Conservation (phyloP, 2,797 vertebrate genomes). For the Eleutherodactylus coqui region DNA sequence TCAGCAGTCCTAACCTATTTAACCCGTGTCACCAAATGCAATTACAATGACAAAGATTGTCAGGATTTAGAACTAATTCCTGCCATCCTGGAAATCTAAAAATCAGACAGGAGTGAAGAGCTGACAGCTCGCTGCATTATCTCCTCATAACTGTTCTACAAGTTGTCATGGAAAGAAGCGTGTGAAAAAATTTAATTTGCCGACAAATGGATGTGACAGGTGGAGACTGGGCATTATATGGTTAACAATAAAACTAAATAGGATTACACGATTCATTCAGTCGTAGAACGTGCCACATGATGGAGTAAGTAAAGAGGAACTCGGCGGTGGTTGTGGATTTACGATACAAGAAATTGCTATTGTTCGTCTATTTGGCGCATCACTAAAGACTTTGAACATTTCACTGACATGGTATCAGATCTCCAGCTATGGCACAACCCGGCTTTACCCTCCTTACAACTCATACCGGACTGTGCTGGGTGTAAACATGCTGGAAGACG, state of each 20-base stretch:
- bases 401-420: too few relatives aligned
- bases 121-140: neutral
- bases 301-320: neutral
- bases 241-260: neutral
- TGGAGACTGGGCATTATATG: neutral
- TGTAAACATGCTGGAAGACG: too few relatives aligned
- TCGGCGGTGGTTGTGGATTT: too few relatives aligned
- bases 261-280: neutral
- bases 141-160: neutral
- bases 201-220: neutral
- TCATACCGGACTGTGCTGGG: too few relatives aligned
- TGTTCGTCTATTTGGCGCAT: too few relatives aligned
- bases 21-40: slow-evolving; percentile 16
- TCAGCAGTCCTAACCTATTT: slow-evolving; percentile 1
- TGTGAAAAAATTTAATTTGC: neutral
- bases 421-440: too few relatives aligned
- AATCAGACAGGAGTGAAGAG: neutral
- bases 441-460: too few relatives aligned
- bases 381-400: too few relatives aligned
- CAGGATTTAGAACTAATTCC: neutral
- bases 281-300: neutral
- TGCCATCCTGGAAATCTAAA: neutral
- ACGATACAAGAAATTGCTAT: too few relatives aligned
- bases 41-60: slow-evolving; percentile 13
- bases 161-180: neutral